These are phyloP conservation scores for Lumbricus terrestris DNA, from an alignment of 2,888 invertebrate species.

Conservation along the genomic window DNA sequence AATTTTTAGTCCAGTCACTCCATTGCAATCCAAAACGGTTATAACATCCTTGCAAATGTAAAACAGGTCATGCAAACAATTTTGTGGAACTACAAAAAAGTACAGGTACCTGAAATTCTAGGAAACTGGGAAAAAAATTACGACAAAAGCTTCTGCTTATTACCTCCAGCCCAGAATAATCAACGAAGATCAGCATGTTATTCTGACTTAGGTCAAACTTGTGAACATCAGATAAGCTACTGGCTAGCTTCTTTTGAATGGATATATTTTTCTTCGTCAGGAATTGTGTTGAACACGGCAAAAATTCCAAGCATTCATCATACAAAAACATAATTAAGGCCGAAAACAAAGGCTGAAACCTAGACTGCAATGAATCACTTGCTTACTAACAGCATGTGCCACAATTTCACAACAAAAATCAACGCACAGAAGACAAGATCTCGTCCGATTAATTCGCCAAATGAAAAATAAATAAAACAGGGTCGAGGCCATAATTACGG, in stretches of 20 bases:
- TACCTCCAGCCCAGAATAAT: background rate
- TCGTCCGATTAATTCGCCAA: no score
- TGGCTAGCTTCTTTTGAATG: background rate
- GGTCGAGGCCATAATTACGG: no score
- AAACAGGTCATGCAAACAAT: background rate
- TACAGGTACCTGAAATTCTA: background rate
- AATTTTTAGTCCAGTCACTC: no score
- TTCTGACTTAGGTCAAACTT: background rate
- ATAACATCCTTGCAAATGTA: no score
- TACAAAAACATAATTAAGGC: conserved; percentile 3
- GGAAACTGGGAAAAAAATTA: background rate
- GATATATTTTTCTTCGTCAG: background rate
- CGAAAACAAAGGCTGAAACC: background rate
- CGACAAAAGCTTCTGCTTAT: background rate
- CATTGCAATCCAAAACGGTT: no score
- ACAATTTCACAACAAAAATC: background rate
- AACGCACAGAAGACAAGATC: background rate
- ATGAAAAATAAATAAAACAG: no score
- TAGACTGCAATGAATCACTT: background rate
- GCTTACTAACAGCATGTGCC: background rate
- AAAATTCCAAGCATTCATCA: background rate
- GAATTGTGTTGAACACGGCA: background rate
- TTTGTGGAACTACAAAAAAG: background rate
- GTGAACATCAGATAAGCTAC: background rate
- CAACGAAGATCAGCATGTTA: background rate